phyloP scores from a whole-genome alignment of 1,140 invertebrate genomes.

The Panagrolaimus sp. region DNA sequence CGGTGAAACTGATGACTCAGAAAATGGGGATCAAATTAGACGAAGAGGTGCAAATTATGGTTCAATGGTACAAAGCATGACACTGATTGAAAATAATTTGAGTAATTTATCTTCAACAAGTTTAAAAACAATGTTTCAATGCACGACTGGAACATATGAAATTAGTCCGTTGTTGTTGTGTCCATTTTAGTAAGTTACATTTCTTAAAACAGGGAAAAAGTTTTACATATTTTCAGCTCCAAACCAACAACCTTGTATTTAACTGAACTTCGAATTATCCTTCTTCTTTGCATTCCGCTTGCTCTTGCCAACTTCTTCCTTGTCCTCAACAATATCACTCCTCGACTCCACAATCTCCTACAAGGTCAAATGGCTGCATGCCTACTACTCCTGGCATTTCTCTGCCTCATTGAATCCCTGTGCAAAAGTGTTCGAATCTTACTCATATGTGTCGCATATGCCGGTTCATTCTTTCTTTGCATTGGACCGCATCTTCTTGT shows the following conservation, averaged over 20 bases:
- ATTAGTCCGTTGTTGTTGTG: slow-evolving; percentile 52
- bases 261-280: slow-evolving; percentile 51
- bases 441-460: slow-evolving; percentile 43
- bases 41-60: slow-evolving; percentile 41
- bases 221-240: slow-evolving; percentile 20
- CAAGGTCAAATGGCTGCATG: slow-evolving; percentile 33
- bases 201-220: neutral
- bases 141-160: slow-evolving; percentile 42
- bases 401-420: slow-evolving; percentile 49
- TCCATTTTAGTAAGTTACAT: slow-evolving; percentile 44
- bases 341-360: slow-evolving; percentile 38
- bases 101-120: slow-evolving; percentile 43
- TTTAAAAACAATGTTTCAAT: slow-evolving; percentile 50
- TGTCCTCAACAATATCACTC: slow-evolving; percentile 43
- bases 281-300: slow-evolving; percentile 40
- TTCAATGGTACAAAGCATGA: slow-evolving; percentile 55
- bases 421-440: slow-evolving; percentile 36
- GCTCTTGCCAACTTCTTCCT: slow-evolving; percentile 44
- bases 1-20: neutral
- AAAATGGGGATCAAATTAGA: neutral
- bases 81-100: slow-evolving; percentile 56
- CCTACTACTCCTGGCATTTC: slow-evolving; percentile 32
- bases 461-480: slow-evolving; percentile 48
- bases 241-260: slow-evolving; percentile 41
- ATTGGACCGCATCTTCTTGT: slow-evolving; percentile 57